These are phyloP conservation scores for Saguinus imperator DNA, from an alignment of 2,113 vertebrate species.

Conservation along the genomic window DNA sequence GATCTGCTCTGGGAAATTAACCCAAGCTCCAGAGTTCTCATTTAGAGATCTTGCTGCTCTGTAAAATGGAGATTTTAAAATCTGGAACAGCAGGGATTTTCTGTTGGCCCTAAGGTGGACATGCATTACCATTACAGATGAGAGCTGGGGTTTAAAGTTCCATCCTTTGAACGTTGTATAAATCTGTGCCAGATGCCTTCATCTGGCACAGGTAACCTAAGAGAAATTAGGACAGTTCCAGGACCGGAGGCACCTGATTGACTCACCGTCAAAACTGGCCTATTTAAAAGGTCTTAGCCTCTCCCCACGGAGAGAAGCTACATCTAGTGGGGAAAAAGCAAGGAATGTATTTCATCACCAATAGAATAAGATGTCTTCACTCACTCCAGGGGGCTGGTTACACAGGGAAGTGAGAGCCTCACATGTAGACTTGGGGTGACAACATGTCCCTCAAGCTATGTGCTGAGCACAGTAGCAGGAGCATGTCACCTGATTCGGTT, in stretches of 20 bases:
- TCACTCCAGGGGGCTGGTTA: not conserved
- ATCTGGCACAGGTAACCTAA: not conserved
- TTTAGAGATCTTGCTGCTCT: not conserved
- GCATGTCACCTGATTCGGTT: not conserved
- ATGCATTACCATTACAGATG: fast-evolving
- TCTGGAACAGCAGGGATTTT: not conserved
- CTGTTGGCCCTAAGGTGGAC: not conserved
- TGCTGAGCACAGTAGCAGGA: too few species aligned
- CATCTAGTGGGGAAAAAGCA: fast-evolving
- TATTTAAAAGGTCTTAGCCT: not conserved
- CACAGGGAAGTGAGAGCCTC: not conserved
- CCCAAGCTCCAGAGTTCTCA: not conserved
- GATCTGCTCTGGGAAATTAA: not conserved
- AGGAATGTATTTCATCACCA: not conserved
- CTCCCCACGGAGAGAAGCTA: not conserved
- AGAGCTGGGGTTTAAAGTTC: not conserved
- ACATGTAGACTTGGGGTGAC: not conserved
- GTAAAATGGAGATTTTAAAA: not conserved
- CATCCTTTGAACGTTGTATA: not conserved
- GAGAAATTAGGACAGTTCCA: not conserved
- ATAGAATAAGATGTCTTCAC: fast-evolving
- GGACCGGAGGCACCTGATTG: not conserved
- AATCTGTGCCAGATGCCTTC: not conserved
- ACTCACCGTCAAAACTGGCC: not conserved
- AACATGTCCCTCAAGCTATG: not conserved